These are phyloP conservation scores for Heterocephalus glaber DNA, from an alignment of 2,113 vertebrate species.

Conservation along the genomic window DNA sequence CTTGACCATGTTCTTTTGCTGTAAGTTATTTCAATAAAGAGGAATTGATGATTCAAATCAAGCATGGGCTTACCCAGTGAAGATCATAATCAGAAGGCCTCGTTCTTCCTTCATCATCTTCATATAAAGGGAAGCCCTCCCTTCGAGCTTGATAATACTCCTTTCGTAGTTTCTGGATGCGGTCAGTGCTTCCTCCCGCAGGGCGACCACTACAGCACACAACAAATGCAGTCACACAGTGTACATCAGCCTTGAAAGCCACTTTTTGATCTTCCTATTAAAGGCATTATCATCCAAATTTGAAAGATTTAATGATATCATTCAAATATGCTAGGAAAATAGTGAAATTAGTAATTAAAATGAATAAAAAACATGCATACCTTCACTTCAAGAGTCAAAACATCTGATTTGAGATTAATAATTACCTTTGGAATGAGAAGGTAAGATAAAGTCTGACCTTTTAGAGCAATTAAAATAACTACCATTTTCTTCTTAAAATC, in stretches of 20 bases:
- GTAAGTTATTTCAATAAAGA: not conserved
- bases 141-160: constrained; percentile 96
- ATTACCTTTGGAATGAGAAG: constrained; percentile 50
- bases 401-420: constrained; percentile 13
- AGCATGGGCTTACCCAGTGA: constrained; percentile 87
- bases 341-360: constrained; percentile 23
- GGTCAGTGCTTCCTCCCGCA: constrained; percentile 86
- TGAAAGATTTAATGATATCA: constrained; percentile 12
- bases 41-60: not conserved
- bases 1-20: not conserved
- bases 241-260: not conserved
- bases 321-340: constrained; percentile 39
- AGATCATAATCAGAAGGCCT: constrained; percentile 88
- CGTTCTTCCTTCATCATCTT: constrained; percentile 88
- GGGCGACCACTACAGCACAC: constrained; percentile 77
- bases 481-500: constrained; percentile 20
- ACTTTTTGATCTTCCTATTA: not conserved
- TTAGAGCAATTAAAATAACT: constrained; percentile 8
- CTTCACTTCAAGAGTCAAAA: not conserved
- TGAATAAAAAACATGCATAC: not conserved
- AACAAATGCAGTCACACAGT: not conserved
- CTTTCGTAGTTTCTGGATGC: constrained; percentile 94
- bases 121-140: constrained; percentile 91
- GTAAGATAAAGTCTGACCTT: constrained; percentile 5
- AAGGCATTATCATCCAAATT: not conserved